Evolutionary conservation across 2,113 vertebrate genomes (phyloP).

Genomic region (Agelaius phoeniceus): DNA sequence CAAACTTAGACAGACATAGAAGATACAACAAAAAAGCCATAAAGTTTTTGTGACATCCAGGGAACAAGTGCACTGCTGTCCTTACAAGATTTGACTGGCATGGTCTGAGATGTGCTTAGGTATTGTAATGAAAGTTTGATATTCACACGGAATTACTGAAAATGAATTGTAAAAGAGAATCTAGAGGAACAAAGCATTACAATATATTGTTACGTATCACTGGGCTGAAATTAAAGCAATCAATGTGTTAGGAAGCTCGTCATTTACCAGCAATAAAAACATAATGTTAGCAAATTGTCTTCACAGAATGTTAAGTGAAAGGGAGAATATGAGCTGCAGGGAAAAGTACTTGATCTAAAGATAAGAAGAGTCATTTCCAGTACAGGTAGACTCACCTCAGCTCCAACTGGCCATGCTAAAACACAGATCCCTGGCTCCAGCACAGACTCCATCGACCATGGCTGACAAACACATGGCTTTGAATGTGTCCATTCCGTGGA

Average conservation of each 20-base stretch:
- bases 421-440: not conserved
- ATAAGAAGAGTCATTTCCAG: not conserved
- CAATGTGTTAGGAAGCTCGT: accelerated
- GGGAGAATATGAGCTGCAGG: not conserved
- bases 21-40: accelerated
- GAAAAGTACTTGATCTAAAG: not conserved
- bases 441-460: not conserved
- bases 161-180: not conserved
- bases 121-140: not conserved
- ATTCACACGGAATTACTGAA: not conserved
- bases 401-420: not conserved
- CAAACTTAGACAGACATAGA: not conserved
- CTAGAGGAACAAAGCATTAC: not conserved
- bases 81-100: not conserved
- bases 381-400: not conserved
- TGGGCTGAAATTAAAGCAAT: not conserved
- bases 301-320: not conserved
- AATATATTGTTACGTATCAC: not conserved
- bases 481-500: not conserved
- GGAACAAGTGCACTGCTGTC: not conserved
- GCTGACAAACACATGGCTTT: not conserved
- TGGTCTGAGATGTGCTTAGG: not conserved
- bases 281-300: not conserved
- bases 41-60: not conserved
- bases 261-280: not conserved